Conservation (phyloP, 2,113 vertebrate genomes). For the Sigmodon hispidus region DNA sequence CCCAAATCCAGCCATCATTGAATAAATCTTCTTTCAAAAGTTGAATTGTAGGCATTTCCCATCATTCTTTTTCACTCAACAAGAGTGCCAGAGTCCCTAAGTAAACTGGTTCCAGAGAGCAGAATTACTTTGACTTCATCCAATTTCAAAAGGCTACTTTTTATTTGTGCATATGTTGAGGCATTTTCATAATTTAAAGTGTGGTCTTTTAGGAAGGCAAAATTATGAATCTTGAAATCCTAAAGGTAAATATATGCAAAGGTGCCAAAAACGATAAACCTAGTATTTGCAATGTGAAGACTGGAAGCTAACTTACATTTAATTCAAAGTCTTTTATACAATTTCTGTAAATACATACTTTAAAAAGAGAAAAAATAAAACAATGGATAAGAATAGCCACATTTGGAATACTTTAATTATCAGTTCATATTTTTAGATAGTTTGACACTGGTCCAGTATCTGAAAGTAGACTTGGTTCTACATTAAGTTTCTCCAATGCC, state of each 20-base stretch:
- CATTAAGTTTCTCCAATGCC: conserved; percentile 67
- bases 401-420: conserved; percentile 80
- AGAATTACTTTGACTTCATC: conserved; percentile 64
- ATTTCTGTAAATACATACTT: conserved; percentile 84
- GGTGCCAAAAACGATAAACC: conserved; percentile 67
- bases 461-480: conserved; percentile 76
- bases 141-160: conserved; percentile 70
- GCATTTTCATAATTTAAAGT: conserved; percentile 65
- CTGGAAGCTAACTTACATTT: conserved; percentile 72
- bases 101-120: conserved; percentile 69
- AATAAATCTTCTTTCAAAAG: conserved; percentile 35
- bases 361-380: background rate
- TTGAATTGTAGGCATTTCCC: background rate
- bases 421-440: conserved; percentile 80
- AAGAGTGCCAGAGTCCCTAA: background rate
- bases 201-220: conserved; percentile 72
- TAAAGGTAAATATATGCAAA: conserved; percentile 68
- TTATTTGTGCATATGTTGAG: conserved; percentile 68
- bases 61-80: background rate
- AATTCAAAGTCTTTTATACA: conserved; percentile 81
- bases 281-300: conserved; percentile 79
- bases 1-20: conserved; percentile 62
- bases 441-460: conserved; percentile 79
- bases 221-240: conserved; percentile 72
- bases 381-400: conserved; percentile 80